phyloP scores from a whole-genome alignment of 2,888 invertebrate species.

The Metopia argyrocephala region DNA sequence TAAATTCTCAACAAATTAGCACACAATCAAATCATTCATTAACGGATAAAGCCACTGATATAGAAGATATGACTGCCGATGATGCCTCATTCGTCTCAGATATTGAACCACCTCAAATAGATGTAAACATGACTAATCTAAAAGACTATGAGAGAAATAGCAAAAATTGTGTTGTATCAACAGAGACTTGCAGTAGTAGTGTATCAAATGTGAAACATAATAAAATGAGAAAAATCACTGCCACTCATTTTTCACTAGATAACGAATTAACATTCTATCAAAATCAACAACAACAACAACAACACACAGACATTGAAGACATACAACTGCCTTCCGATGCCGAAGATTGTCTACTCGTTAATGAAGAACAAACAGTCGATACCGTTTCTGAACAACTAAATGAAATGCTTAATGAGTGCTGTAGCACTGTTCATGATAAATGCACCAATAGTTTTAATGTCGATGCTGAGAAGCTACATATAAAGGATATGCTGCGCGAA shows the following conservation, averaged over 20 bases:
- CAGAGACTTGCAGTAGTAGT: slow-evolving; percentile 55
- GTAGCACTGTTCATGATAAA: slow-evolving; percentile 79
- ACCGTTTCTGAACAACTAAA: slow-evolving; percentile 74
- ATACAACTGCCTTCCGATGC: slow-evolving; percentile 78
- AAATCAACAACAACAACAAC: slow-evolving; percentile 61
- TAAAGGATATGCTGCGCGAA: slow-evolving; percentile 79
- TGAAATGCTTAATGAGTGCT: slow-evolving; percentile 78
- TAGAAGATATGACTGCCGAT: slow-evolving; percentile 78
- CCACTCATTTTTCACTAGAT: slow-evolving; percentile 16
- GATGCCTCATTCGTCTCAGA: slow-evolving; percentile 72
- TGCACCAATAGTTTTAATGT: slow-evolving; percentile 78
- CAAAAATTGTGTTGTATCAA: slow-evolving; percentile 59
- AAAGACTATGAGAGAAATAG: slow-evolving; percentile 65
- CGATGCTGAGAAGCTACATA: slow-evolving; percentile 79
- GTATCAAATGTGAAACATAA: slow-evolving; percentile 14
- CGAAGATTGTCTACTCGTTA: slow-evolving; percentile 75
- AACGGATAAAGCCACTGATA: slow-evolving; percentile 74
- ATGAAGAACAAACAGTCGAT: slow-evolving; percentile 51
- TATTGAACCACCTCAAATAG: slow-evolving; percentile 61
- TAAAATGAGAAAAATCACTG: slow-evolving; percentile 51
- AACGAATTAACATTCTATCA: slow-evolving; percentile 17
- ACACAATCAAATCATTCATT: slow-evolving; percentile 42
- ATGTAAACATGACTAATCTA: slow-evolving; percentile 58
- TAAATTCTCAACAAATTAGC: slow-evolving; percentile 42
- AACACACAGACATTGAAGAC: slow-evolving; percentile 79